Base-by-base conservation (phyloP, 2,113 vertebrate species). In the Urocitellus parryii region DNA sequence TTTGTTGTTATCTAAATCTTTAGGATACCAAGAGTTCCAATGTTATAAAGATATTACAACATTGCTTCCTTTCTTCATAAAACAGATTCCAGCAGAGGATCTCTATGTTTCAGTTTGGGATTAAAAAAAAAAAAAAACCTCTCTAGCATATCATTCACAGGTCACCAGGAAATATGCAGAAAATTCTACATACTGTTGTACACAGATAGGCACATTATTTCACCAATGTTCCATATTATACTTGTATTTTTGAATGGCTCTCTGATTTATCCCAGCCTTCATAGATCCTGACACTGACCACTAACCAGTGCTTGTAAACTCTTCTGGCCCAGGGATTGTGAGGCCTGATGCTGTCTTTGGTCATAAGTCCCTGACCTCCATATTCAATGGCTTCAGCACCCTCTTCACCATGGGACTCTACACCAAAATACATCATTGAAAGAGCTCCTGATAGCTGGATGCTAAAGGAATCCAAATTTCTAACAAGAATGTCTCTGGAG, bases 361-460 rank as follows among this genome's bases (percentile, higher is more conserved):
- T 45, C 45, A 99, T 99, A 99, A 99, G 99, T 95, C 99, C 99
- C 98, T 99, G 74, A 99, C 99, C 25, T 99, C 99, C 98, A 99
- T 99, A 98, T 99, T 99, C 85, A 99, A 99, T 98, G 99, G 99
- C 0, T 98, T 99, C 97, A 99, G 99, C 61, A 99, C 99, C 1
- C 98, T 99, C 83, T 99, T 99, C 98, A 99, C 99, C 5, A 99
- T 99, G 98, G 99, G 99, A 94, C 99, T 99, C 95, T 99, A 99
- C 98, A 99, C 99, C 92, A 99, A 99, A 13, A 92, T 70, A 98
- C 99, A 0, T 98, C 97, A 0, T 99, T 99, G 93, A 99, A 63
- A 87, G 99, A 99, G 95, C 99, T 99, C 48, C 12, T 51, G 48
- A 97, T 99, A 4, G 99, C 99, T 0, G 99, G 99, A 63, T 99